phyloP scores from a whole-genome alignment of 2,888 invertebrate genomes.

The Himalopsyche tibetana region DNA sequence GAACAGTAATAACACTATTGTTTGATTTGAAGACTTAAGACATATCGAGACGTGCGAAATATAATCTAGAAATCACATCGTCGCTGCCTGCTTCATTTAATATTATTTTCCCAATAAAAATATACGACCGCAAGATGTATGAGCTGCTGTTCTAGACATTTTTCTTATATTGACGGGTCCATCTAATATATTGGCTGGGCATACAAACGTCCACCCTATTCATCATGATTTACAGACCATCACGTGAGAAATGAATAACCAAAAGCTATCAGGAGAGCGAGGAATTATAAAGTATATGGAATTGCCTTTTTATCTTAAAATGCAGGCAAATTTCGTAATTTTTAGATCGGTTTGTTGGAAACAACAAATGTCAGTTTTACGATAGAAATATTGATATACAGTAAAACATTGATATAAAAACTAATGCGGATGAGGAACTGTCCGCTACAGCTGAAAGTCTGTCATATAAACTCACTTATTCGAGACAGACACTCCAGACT shows the following conservation, averaged over 20 bases:
- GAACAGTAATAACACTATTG: not conserved
- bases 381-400: too few relatives aligned
- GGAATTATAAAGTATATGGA: not conserved
- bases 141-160: conserved; percentile 10
- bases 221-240: conserved; percentile 41
- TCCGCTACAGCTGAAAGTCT: too few relatives aligned
- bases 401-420: too few relatives aligned
- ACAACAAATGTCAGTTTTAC: too few relatives aligned
- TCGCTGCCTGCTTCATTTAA: conserved; percentile 16
- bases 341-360: too few relatives aligned
- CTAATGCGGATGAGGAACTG: too few relatives aligned
- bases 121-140: conserved; percentile 31
- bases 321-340: too few relatives aligned
- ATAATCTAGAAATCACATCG: conserved; percentile 13
- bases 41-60: conserved; percentile 1
- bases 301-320: too few relatives aligned
- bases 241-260: conserved; percentile 17
- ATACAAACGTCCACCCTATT: conserved; percentile 7
- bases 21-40: conserved; percentile 17
- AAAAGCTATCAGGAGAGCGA: not conserved
- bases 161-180: conserved; percentile 38
- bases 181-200: conserved; percentile 25
- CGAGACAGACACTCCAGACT: too few relatives aligned
- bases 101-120: conserved; percentile 40
- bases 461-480: too few relatives aligned